phyloP scores from a whole-genome alignment of 2,113 vertebrate species.

The Corythornis vintsioides region DNA sequence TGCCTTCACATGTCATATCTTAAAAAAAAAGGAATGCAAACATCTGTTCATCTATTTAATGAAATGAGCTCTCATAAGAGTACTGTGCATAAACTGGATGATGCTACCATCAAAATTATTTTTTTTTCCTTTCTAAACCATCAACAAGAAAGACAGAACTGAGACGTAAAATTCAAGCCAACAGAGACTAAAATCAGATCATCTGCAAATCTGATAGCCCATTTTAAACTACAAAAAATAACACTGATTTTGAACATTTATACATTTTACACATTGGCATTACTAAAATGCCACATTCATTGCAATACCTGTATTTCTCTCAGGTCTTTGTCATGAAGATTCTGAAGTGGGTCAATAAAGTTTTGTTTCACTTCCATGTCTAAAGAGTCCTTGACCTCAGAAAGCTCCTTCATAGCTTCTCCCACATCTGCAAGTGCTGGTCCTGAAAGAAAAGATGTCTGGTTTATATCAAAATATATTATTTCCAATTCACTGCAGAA shows the following conservation, averaged over 20 bases:
- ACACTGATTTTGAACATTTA: neutral
- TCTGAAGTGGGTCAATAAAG: constrained; percentile 97
- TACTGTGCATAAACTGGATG: neutral
- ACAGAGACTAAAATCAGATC: neutral
- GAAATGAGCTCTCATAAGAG: neutral
- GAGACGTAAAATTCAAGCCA: neutral
- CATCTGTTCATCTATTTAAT: neutral
- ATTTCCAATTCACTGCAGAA: neutral
- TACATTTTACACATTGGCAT: neutral
- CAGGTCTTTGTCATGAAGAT: constrained; percentile 96
- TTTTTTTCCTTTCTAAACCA: neutral
- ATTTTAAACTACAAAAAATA: neutral
- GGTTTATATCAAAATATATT: neutral
- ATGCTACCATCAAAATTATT: neutral
- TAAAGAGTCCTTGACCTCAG: constrained; percentile 95
- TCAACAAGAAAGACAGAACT: neutral
- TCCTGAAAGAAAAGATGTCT: constrained; percentile 73
- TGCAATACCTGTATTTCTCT: constrained; percentile 92
- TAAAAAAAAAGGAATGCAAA: neutral
- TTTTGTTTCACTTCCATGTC: constrained; percentile 99
- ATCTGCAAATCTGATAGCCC: neutral
- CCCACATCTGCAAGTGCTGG: constrained; percentile 90
- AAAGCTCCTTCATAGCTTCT: constrained; percentile 93
- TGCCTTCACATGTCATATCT: neutral
- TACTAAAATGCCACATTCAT: neutral